Evolutionary conservation across 2,888 invertebrate species (phyloP).

Genomic region (Junonia oenone): DNA sequence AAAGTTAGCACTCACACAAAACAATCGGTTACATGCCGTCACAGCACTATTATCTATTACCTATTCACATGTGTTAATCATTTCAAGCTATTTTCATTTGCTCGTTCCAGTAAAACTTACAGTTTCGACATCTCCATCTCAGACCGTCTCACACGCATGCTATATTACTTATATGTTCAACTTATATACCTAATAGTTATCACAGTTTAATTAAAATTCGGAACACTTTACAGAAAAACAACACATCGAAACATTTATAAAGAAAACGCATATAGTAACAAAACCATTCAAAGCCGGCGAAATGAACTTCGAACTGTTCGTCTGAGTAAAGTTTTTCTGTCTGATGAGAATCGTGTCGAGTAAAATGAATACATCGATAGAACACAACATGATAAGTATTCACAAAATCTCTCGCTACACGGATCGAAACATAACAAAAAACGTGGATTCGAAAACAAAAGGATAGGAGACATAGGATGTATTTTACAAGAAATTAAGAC

Average conservation of each 20-base stretch:
- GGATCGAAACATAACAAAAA: conserved; percentile 67
- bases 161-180: conserved; percentile 27
- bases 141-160: conserved; percentile 55
- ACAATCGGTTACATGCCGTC: conserved; percentile 68
- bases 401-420: conserved; percentile 64
- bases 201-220: conserved; percentile 12
- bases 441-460: conserved; percentile 45
- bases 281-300: conserved; percentile 70
- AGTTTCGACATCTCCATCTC: conserved; percentile 7
- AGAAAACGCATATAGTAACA: conserved; percentile 48
- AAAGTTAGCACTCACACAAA: conserved; percentile 81
- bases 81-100: conserved; percentile 53
- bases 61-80: conserved; percentile 47
- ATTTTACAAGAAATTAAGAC: conserved; percentile 40
- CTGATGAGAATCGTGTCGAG: conserved; percentile 36
- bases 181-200: conserved; percentile 26
- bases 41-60: conserved; percentile 49
- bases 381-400: conserved; percentile 63
- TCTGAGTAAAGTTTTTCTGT: conserved; percentile 24
- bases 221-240: conserved; percentile 31
- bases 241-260: conserved; percentile 39
- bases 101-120: conserved; percentile 40
- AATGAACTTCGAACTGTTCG: conserved; percentile 40
- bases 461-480: conserved; percentile 38
- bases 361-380: conserved; percentile 64